A percentile compares a stretch with the other conserved stretches of the same genome.
These are phyloP conservation scores for Loriculus beryllinus DNA, from an alignment of 2,797 vertebrate species.

Conservation along the genomic window DNA sequence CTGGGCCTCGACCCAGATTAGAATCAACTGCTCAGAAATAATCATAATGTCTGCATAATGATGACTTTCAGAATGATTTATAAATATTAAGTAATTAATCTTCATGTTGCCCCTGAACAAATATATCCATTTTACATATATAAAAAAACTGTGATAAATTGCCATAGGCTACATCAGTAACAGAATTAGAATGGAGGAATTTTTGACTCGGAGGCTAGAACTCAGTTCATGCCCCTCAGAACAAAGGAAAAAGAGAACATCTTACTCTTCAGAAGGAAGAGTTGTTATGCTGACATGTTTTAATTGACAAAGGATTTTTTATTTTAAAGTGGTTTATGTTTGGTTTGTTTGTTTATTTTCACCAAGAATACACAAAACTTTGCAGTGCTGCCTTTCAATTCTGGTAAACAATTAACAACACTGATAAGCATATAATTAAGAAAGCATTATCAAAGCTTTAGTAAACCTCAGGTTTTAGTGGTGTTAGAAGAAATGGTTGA, in stretches of 20 bases:
- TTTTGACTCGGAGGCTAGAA: background rate
- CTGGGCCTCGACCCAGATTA: background rate
- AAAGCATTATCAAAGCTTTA: background rate
- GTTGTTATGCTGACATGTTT: background rate
- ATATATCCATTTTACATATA: constrained; percentile 1
- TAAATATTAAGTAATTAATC: constrained; percentile 35
- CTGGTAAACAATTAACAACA: background rate
- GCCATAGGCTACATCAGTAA: background rate
- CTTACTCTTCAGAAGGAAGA: background rate
- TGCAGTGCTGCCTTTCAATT: background rate
- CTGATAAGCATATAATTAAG: background rate
- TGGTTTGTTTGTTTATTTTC: background rate
- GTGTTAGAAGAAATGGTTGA: background rate
- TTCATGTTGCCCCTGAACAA: background rate
- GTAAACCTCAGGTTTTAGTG: background rate
- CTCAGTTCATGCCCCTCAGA: background rate
- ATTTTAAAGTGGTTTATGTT: background rate
- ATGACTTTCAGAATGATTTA: background rate
- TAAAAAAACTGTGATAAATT: constrained; percentile 25
- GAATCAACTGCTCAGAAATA: background rate
- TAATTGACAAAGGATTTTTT: background rate
- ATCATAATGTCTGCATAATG: constrained; percentile 8
- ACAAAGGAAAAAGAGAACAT: background rate
- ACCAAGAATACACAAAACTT: background rate
- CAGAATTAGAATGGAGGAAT: constrained; percentile 18